Percentiles rank a stretch among this genome's conserved stretches.
phyloP scores from a whole-genome alignment of 2,113 vertebrate genomes.

The Emydura subglobosa region DNA sequence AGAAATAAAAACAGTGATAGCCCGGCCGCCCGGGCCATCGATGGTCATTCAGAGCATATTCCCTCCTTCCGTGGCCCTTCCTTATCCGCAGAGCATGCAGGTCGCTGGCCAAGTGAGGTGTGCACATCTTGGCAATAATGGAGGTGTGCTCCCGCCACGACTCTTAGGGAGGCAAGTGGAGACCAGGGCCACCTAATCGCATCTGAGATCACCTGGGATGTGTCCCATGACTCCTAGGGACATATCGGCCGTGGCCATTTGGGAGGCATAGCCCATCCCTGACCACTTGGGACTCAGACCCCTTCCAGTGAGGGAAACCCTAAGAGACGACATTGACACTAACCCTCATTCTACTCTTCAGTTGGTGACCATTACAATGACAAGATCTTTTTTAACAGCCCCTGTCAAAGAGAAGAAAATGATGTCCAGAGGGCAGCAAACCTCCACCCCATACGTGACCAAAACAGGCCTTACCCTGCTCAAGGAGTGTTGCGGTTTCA shows the following conservation, averaged over 20 bases:
- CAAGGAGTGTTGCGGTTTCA: constrained; percentile 92
- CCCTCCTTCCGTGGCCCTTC: neutral
- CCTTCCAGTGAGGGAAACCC: neutral
- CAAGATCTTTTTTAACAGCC: constrained; percentile 55
- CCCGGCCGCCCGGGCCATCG: neutral
- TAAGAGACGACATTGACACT: rapidly evolving
- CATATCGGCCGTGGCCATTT: neutral
- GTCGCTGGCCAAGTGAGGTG: neutral
- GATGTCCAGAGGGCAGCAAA: constrained; percentile 81
- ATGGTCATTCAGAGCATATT: neutral
- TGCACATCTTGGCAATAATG: neutral
- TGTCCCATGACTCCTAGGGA: neutral
- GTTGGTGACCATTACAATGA: rapidly evolving
- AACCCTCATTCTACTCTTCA: neutral
- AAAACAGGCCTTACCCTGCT: constrained; percentile 89
- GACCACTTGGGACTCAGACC: neutral
- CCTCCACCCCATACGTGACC: constrained; percentile 78
- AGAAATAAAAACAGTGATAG: neutral
- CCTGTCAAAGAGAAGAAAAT: constrained; percentile 71
- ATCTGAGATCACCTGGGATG: neutral
- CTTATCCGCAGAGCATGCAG: neutral
- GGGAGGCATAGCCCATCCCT: neutral
- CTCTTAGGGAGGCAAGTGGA: neutral
- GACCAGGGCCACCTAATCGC: neutral
- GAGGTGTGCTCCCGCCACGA: neutral